Conservation (phyloP, 2,888 invertebrate genomes). For the Globia sparganii region DNA sequence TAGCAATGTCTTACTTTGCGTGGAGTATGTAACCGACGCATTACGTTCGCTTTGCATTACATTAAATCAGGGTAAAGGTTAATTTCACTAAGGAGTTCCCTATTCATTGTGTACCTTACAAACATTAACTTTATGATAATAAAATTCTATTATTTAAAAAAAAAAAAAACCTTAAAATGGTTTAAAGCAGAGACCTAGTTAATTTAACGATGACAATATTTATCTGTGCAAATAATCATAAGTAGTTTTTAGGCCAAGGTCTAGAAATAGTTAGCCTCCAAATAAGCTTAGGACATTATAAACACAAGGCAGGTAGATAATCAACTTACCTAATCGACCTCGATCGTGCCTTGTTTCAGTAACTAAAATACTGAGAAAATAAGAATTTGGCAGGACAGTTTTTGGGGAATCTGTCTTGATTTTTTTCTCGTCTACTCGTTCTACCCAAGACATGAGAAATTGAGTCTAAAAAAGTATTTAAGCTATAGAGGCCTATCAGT, state of each 20-base stretch:
- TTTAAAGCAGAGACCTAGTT: neutral
- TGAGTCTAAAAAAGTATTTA: neutral
- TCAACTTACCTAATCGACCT: slow-evolving; percentile 56
- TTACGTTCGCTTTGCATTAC: slow-evolving; percentile 16
- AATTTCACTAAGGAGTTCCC: neutral
- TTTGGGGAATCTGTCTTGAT: neutral
- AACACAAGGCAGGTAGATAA: slow-evolving; percentile 54
- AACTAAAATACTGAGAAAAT: slow-evolving; percentile 38
- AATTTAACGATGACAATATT: neutral
- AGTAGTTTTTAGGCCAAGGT: neutral
- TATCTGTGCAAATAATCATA: slow-evolving; percentile 10
- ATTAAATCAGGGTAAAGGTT: slow-evolving; percentile 6
- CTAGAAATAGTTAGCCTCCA: neutral
- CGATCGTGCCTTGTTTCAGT: slow-evolving; percentile 50
- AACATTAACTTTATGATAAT: neutral
- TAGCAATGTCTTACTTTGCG: neutral
- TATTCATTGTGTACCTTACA: slow-evolving; percentile 1
- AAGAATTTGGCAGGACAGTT: slow-evolving; percentile 29
- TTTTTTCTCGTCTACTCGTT: neutral
- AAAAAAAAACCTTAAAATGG: neutral
- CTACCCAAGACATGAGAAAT: slow-evolving; percentile 5
- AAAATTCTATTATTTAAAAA: neutral
- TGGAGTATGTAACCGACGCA: neutral
- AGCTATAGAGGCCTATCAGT: neutral
- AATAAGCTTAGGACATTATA: slow-evolving; percentile 37